phyloP scores from a whole-genome alignment of 30 jellyfish, hydroid and myxozoan species.

The Nemopilema nomurai region DNA sequence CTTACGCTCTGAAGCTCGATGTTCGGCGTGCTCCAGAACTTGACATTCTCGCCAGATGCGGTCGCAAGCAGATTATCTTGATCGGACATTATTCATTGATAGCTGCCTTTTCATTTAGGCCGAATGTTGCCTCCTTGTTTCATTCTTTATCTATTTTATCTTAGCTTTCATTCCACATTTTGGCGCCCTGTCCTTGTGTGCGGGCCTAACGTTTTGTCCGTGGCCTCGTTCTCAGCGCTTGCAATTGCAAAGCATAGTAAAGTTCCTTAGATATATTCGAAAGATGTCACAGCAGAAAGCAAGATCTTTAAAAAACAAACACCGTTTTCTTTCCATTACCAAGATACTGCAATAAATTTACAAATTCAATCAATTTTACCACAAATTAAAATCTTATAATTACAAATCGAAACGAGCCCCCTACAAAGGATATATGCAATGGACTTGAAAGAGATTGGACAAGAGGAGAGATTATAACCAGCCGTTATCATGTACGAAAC shows the following conservation, averaged over 20 bases:
- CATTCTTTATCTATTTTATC: neutral
- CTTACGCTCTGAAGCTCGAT: constrained; percentile 60
- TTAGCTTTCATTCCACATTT: neutral
- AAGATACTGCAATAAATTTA: neutral
- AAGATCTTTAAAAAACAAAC: too few species aligned
- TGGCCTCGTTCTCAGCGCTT: neutral
- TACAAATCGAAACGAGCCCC: neutral
- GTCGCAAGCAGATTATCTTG: constrained; percentile 70
- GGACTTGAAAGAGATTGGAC: too few species aligned
- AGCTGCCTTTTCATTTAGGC: neutral
- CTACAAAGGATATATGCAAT: neutral
- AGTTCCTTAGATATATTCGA: too few species aligned
- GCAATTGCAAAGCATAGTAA: too few species aligned
- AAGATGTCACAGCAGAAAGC: neutral
- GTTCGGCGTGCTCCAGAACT: constrained; percentile 81
- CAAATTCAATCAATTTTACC: neutral
- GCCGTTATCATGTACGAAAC: too few species aligned
- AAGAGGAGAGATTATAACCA: too few species aligned
- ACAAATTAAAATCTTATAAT: neutral
- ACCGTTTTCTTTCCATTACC: neutral
- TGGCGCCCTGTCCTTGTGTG: constrained; percentile 3
- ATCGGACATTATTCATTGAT: constrained; percentile 22
- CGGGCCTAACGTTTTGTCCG: neutral
- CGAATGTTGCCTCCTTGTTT: neutral
- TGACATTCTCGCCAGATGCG: constrained; percentile 87